Conservation (phyloP, 64 coral and sea anemone species). For the Stylophora pistillata region DNA sequence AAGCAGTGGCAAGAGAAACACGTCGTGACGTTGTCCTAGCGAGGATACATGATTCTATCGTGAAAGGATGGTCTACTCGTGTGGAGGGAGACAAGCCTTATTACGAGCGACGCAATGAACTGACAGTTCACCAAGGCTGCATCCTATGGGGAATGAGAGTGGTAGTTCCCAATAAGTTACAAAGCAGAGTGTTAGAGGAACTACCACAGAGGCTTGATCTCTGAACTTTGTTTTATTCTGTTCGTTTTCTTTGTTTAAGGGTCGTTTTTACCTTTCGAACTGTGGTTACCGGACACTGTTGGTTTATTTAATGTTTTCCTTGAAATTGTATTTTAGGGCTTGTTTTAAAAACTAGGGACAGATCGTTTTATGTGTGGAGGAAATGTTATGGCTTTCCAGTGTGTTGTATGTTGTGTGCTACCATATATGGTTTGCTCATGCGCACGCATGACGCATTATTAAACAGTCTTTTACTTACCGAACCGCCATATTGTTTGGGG, state of each 20-base stretch:
- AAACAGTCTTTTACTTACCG: no score
- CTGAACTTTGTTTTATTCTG: no score
- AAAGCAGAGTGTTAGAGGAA: not conserved
- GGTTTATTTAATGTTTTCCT: not conserved
- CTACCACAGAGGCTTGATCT: constrained; percentile 25
- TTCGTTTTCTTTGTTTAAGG: not conserved
- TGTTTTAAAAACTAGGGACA: not conserved
- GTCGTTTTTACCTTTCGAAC: no score
- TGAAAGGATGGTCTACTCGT: no score
- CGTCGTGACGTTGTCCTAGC: constrained; percentile 11
- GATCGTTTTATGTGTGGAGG: constrained; percentile 38
- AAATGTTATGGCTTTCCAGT: constrained; percentile 30
- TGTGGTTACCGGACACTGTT: not conserved
- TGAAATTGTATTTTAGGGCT: not conserved
- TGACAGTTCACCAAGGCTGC: constrained; percentile 54
- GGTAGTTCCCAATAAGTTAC: constrained; percentile 39
- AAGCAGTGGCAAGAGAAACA: constrained; percentile 56
- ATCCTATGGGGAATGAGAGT: constrained; percentile 50
- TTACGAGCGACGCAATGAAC: constrained; percentile 26
- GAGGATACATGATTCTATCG: constrained; percentile 24
- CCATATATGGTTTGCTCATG: no score
- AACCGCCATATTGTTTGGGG: no score
- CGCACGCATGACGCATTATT: no score
- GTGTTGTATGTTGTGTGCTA: no score
- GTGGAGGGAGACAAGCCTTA: constrained; percentile 11